These are phyloP conservation scores for Temnothorax unifasciatus DNA, from an alignment of 2,888 invertebrate genomes.

Conservation along the genomic window DNA sequence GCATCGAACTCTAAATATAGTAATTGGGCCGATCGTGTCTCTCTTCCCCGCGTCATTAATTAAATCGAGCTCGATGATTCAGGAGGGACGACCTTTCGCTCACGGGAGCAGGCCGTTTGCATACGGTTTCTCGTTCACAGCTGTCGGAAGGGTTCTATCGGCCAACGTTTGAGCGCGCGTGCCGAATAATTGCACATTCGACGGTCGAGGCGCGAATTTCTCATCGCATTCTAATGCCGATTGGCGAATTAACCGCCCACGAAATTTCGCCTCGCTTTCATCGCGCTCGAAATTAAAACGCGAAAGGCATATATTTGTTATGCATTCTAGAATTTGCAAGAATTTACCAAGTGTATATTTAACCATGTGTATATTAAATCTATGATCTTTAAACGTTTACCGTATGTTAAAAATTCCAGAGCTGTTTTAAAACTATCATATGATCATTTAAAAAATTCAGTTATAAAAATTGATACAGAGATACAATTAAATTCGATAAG, in stretches of 20 bases:
- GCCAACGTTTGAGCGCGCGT: conserved; percentile 61
- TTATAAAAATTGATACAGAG: neutral
- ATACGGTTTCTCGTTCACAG: conserved; percentile 64
- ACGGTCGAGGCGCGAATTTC: conserved; percentile 53
- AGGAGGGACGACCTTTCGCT: conserved; percentile 76
- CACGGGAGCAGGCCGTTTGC: conserved; percentile 68
- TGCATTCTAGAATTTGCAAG: neutral
- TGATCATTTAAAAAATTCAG: neutral
- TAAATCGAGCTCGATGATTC: conserved; percentile 78
- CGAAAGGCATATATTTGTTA: neutral
- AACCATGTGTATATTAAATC: neutral
- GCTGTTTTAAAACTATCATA: neutral
- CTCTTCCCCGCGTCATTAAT: conserved; percentile 74
- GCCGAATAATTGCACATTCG: conserved; percentile 68
- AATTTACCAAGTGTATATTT: neutral
- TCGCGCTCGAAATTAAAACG: neutral
- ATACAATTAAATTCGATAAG: neutral
- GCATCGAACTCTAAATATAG: conserved; percentile 75
- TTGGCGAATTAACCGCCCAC: neutral
- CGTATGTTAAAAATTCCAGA: neutral
- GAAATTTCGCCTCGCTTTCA: neutral
- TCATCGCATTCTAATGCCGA: conserved; percentile 47
- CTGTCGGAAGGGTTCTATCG: conserved; percentile 62
- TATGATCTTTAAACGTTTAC: neutral
- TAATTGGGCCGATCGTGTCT: conserved; percentile 71